Base-by-base conservation (phyloP, 2,797 vertebrate genomes). In the Oreochromis mossambicus region DNA sequence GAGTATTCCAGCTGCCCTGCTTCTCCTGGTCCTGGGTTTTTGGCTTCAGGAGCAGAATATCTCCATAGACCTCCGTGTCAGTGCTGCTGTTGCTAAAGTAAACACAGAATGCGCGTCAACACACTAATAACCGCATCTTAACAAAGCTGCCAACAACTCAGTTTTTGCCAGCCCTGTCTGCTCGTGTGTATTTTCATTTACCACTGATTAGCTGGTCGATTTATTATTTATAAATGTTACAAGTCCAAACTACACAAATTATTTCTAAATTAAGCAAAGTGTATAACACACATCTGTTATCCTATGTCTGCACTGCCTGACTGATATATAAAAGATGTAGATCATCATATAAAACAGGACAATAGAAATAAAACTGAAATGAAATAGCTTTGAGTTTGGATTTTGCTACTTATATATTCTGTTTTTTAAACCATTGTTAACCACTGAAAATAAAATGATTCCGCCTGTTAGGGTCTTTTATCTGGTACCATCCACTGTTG, bases 1-100 rank as follows among this genome's bases (percentile, higher is more conserved):
- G 92, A 94, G 86, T 88, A 92, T 96, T 95, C 94, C 96, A 96
- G 95, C 91, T 84, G 87, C 87, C 73, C 85, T 51, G 77, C 63
- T 88, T 86, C 86, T 84, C 29, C 87, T 82, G 83, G 70, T 84
- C 80, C 61, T 73, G 13, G 83, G 50, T 81, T 87, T 87, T 58
- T 55, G 66, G 58, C 78, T 83, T 63, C n/a, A 17, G 77, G 17
- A 38, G 52, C 83, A 63, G 54, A 86, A 51, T 82, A 52, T 79
- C 61, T 66, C 50, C 75, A 77, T 50, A 55, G 38, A 81, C 24
- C 63, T 50, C 38, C 17, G 21, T 55, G 51, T n/a, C 1, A 32
- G 26, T 32, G 10, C 48, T 75, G 17, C 46, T 75, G 46, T 51
- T 75, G 70, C 46, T 75, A 48, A 86, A 82, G 91, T 73, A 79